These are phyloP conservation scores for Dynastes grantii DNA, from an alignment of 2,888 invertebrate genomes.

Conservation along the genomic window DNA sequence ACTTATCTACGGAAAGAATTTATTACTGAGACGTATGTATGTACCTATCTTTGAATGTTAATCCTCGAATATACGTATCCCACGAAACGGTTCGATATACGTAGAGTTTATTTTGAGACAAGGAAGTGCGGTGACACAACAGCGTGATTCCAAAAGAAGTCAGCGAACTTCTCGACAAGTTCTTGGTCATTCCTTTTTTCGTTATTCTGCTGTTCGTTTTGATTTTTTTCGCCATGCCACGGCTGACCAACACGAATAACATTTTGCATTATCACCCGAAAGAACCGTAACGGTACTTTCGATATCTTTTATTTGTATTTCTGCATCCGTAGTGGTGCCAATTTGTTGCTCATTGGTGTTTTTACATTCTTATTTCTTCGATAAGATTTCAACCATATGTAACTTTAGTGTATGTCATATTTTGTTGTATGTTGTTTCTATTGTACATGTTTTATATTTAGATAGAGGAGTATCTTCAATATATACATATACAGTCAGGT, in stretches of 20 bases:
- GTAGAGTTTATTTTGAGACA: slow-evolving; percentile 23
- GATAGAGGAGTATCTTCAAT: too few species aligned
- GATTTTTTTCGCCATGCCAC: not conserved
- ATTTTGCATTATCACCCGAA: slow-evolving; percentile 20
- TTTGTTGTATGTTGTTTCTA: not conserved
- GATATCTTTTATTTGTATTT: slow-evolving; percentile 21
- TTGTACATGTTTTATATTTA: not conserved
- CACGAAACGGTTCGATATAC: not conserved
- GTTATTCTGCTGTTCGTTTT: not conserved
- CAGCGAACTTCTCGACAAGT: slow-evolving; percentile 29
- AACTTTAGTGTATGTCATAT: not conserved
- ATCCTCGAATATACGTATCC: slow-evolving; percentile 5
- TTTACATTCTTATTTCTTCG: not conserved
- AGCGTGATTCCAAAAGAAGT: slow-evolving; percentile 21
- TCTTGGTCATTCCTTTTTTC: slow-evolving; percentile 5
- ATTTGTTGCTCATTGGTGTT: too few species aligned
- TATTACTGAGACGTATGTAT: not conserved
- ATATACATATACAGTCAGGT: too few species aligned
- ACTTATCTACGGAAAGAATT: slow-evolving; percentile 14
- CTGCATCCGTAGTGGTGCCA: slow-evolving; percentile 17
- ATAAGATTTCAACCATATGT: not conserved
- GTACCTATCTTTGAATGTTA: not conserved
- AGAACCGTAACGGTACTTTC: slow-evolving; percentile 19
- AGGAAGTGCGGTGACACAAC: slow-evolving; percentile 34
- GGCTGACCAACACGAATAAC: slow-evolving; percentile 29